Base-by-base conservation (phyloP, 2,113 vertebrate genomes). In the Dinomys branickii region DNA sequence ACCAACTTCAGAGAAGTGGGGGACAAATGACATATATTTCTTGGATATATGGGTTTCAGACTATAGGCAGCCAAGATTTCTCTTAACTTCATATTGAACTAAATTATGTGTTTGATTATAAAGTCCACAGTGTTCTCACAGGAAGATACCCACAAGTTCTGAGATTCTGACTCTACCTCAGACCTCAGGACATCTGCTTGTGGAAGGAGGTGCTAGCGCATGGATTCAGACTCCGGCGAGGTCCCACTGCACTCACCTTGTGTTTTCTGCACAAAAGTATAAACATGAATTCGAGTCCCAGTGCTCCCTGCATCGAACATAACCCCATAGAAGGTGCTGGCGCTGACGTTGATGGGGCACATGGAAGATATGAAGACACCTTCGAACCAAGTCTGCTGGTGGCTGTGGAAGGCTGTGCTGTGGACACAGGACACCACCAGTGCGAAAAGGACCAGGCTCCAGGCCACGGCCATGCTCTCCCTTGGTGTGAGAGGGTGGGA, bases 251-350 rank as follows among this genome's bases (percentile, higher is more conserved):
- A 84, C 98, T 98, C 90, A 99, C 99, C 99, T 97, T 99, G 98
- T 93, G 98, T 99, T 96, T 99, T 99, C 97, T 99, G 99, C 91
- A 99, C 99, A 98, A 99, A 99, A 85, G 99, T 99, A 90, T 99
- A 99, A 98, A 99, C 99, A 93, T 99, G 99, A 98, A 99, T 99
- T 69, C 99, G 99, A 30, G 99, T 99, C 97, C 99, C 99, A 80
- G 99, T 99, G 98, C 99, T 99, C 96, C 99, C 99, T 3, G 99
- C 99, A 0, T 99, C 99, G 97, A 99, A 99, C 99, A 99, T 99
- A 98, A 99, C 98, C 97, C 99, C 99, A 97, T 99, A 99, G 98
- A 99, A 99, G 50, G 98, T 98, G 80, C 98, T 98, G 85, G 54
- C 77, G 92, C 97, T 99, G 91, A 95, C 77, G 97, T 98, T 98